phyloP scores from a whole-genome alignment of 2,888 invertebrate species.

The Ochropleura leucogaster region DNA sequence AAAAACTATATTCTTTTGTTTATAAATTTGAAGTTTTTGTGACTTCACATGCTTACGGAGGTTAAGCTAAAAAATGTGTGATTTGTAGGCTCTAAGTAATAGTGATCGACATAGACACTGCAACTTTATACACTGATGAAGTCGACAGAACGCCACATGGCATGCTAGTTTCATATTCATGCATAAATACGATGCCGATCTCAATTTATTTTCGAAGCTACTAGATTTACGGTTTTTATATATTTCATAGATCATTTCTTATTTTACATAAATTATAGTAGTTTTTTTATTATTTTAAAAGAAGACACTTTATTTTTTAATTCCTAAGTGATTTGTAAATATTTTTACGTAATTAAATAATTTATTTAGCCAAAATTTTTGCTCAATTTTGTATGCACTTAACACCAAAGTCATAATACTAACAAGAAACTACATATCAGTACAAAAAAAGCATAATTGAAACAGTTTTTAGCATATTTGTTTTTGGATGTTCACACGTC shows the following conservation, averaged over 20 bases:
- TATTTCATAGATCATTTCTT: constrained; percentile 78
- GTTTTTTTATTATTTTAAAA: constrained; percentile 82
- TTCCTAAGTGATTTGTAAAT: constrained; percentile 80
- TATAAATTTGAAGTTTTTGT: constrained; percentile 6
- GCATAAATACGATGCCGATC: constrained; percentile 85
- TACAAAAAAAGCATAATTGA: constrained; percentile 88
- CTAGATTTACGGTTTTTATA: constrained; percentile 83
- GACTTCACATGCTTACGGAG: constrained; percentile 6
- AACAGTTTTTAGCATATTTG: constrained; percentile 55
- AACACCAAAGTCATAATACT: constrained; percentile 90
- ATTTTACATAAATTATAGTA: constrained; percentile 80
- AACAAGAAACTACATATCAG: constrained; percentile 85
- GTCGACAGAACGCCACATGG: constrained; percentile 55
- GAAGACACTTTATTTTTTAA: constrained; percentile 87
- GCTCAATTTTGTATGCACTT: constrained; percentile 89
- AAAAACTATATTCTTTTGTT: constrained; percentile 11
- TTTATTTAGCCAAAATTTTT: constrained; percentile 90
- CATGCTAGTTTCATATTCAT: constrained; percentile 70
- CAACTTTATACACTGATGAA: constrained; percentile 40
- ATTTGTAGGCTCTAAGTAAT: constrained; percentile 41
- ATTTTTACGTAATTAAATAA: constrained; percentile 81
- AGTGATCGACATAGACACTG: constrained; percentile 37
- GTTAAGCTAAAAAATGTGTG: constrained; percentile 29
- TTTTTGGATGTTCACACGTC: constrained; percentile 31
- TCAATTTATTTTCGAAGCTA: constrained; percentile 89